Percentiles rank a stretch among this genome's conserved stretches.
Conservation (phyloP, 2,113 vertebrate species). For the Brienomyrus brachyistius region DNA sequence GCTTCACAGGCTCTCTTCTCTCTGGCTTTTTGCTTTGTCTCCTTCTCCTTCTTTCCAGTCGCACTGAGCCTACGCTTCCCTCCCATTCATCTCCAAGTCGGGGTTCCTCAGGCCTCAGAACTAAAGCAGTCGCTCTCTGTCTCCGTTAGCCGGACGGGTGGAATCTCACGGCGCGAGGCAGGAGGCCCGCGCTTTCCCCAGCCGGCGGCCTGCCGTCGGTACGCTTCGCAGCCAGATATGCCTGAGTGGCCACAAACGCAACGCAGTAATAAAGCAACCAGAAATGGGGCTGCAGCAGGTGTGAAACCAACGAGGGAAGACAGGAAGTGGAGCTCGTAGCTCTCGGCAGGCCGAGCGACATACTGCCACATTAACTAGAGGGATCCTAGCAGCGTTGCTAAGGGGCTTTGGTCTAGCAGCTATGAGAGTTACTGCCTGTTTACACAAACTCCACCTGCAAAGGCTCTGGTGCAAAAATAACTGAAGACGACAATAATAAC, state of each 20-base stretch:
- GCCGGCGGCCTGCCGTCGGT: conserved; percentile 14
- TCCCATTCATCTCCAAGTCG: conserved; percentile 15
- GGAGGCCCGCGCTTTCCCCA: neutral
- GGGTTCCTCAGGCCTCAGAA: conserved; percentile 16
- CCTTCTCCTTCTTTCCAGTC: conserved; percentile 18
- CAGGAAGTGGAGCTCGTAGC: neutral
- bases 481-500: neutral
- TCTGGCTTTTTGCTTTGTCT: conserved; percentile 6
- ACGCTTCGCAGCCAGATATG: neutral
- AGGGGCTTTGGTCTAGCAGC: neutral
- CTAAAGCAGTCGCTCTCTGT: conserved; percentile 16
- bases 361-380: neutral
- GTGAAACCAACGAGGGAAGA: neutral
- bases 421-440: neutral
- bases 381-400: neutral
- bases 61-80: conserved; percentile 16
- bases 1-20: conserved; percentile 15
- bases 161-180: neutral
- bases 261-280: neutral
- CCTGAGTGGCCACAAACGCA: neutral
- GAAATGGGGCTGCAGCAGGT: neutral
- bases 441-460: neutral
- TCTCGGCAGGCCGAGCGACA: neutral
- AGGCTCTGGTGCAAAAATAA: neutral
- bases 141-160: conserved; percentile 21